A percentile compares a stretch with the other conserved stretches of the same genome.
Conservation (phyloP, 2,888 invertebrate genomes). For the Orchesella flavescens region DNA sequence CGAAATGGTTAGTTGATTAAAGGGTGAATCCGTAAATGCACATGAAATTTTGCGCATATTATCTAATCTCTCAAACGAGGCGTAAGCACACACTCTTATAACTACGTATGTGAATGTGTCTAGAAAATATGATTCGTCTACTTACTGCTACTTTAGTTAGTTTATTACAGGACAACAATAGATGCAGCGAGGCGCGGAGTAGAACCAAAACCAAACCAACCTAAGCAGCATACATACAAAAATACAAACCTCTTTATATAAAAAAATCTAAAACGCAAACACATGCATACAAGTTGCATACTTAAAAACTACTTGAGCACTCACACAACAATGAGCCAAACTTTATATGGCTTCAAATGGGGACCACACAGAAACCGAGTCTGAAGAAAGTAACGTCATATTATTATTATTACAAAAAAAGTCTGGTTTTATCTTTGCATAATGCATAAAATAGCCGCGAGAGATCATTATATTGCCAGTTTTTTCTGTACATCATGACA, state of each 20-base stretch:
- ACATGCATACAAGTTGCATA: no score
- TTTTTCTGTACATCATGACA: slow-evolving; percentile 10
- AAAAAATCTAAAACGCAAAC: not conserved
- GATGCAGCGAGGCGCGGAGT: no score
- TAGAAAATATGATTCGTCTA: no score
- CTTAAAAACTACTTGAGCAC: no score
- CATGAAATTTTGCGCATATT: not conserved
- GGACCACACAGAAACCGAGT: slow-evolving; percentile 56
- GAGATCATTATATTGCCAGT: slow-evolving; percentile 56
- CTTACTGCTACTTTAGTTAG: not conserved
- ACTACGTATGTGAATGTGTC: no score
- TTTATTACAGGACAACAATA: not conserved
- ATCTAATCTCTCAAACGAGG: no score
- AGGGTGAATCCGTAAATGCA: slow-evolving; percentile 33
- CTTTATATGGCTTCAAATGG: slow-evolving; percentile 42
- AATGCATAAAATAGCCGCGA: slow-evolving; percentile 61
- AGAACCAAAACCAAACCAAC: no score
- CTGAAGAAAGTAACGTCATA: slow-evolving; percentile 54
- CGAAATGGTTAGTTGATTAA: slow-evolving; percentile 60
- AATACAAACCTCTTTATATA: not conserved
- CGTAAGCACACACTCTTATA: no score
- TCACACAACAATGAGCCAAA: not conserved
- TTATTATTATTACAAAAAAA: slow-evolving; percentile 56
- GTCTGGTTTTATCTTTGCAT: slow-evolving; percentile 60
- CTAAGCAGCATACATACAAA: no score